Evolutionary conservation across 2,797 vertebrate genomes (phyloP).

Genomic region (Phoeniculus purpureus): DNA sequence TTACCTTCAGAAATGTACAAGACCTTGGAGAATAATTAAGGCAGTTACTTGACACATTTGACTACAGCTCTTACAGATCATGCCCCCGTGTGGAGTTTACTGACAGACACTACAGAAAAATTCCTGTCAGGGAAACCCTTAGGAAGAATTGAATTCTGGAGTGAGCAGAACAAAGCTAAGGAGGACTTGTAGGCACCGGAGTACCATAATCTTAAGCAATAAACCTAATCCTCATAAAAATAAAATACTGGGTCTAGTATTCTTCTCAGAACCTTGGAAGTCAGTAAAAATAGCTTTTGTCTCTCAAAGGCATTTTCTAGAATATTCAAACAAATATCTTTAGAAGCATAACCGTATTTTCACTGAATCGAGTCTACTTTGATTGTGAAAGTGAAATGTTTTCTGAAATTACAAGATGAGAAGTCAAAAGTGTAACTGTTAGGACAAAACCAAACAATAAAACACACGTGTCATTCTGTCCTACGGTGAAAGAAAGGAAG

Average conservation of each 20-base stretch:
- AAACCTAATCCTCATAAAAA: neutral
- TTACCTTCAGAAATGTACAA: conserved; percentile 41
- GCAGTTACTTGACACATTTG: neutral
- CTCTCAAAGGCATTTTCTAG: neutral
- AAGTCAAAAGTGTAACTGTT: neutral
- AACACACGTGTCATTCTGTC: neutral
- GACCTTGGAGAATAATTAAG: conserved; percentile 5
- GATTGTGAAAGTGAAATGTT: neutral
- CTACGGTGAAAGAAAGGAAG: neutral
- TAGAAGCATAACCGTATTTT: neutral
- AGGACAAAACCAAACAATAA: neutral
- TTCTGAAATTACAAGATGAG: neutral
- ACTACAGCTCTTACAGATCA: neutral
- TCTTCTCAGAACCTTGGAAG: neutral
- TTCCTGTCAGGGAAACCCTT: neutral
- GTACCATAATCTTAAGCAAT: neutral
- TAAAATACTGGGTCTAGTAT: neutral
- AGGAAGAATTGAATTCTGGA: neutral
- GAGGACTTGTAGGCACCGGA: neutral
- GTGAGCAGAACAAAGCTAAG: neutral
- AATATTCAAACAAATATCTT: neutral
- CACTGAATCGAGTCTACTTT: neutral
- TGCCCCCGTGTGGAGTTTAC: neutral
- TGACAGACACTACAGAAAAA: neutral
- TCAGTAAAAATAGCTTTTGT: neutral